phyloP scores from a whole-genome alignment of 2,113 vertebrate genomes.

The Sakesphorus luctuosus region DNA sequence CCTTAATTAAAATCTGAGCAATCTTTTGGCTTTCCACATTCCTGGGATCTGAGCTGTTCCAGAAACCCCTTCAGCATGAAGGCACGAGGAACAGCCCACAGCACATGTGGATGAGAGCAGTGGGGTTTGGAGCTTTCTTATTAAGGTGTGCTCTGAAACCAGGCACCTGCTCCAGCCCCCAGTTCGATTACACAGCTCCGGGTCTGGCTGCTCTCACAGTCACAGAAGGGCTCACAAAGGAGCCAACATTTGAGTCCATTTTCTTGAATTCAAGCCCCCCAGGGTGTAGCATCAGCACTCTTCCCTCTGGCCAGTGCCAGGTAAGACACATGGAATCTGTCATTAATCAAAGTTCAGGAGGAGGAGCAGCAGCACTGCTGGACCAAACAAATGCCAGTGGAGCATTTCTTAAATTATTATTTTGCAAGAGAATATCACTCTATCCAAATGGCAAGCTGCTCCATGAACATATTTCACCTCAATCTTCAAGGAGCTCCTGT shows the following conservation, averaged over 20 bases:
- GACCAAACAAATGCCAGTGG: neutral
- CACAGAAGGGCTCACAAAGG: neutral
- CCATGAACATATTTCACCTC: neutral
- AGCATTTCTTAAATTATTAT: neutral
- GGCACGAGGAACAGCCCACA: neutral
- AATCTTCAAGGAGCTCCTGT: neutral
- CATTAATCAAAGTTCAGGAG: neutral
- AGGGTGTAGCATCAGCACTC: neutral
- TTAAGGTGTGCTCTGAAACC: neutral
- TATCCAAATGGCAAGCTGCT: neutral
- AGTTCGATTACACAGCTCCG: neutral
- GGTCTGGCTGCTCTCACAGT: neutral
- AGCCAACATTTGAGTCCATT: neutral
- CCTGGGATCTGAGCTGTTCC: neutral
- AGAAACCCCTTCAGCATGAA: neutral
- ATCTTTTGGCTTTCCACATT: neutral
- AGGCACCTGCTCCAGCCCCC: neutral
- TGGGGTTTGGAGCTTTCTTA: neutral
- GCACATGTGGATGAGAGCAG: rapidly evolving
- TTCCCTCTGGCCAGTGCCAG: neutral
- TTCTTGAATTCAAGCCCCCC: neutral
- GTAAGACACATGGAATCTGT: neutral
- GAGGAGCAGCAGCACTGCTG: neutral
- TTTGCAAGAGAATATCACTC: neutral
- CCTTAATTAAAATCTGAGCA: neutral